phyloP scores from a whole-genome alignment of 2,888 invertebrate genomes.

The Morpho achilles region DNA sequence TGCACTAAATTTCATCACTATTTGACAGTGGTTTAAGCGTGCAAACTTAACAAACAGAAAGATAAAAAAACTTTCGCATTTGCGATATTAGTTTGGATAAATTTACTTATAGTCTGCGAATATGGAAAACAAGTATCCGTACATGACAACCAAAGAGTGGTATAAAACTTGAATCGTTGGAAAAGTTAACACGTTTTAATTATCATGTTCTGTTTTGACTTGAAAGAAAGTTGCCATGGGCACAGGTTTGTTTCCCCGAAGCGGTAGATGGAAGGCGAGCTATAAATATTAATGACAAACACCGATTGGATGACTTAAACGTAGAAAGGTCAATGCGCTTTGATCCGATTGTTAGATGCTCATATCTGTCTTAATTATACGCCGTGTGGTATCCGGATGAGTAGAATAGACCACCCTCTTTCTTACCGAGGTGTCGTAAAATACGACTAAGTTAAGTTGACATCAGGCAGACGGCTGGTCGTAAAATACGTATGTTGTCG shows the following conservation, averaged over 20 bases:
- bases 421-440: too few species aligned
- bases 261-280: conserved; percentile 51
- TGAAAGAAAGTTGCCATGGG: conserved; percentile 47
- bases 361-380: conserved; percentile 59
- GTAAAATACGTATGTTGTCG: too few species aligned
- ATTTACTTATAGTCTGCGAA: background rate
- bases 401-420: too few species aligned
- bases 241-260: conserved; percentile 62
- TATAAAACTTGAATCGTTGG: conserved; percentile 25
- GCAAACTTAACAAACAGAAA: too few species aligned
- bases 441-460: too few species aligned
- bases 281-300: conserved; percentile 76
- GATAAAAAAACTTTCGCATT: too few species aligned
- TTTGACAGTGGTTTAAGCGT: too few species aligned
- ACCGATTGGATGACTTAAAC: conserved; percentile 58
- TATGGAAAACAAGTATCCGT: background rate
- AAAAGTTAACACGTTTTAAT: conserved; percentile 7
- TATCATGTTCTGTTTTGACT: conserved; percentile 10
- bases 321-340: conserved; percentile 66
- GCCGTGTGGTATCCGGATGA: too few species aligned
- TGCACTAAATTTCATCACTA: too few species aligned
- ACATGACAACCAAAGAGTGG: conserved; percentile 4
- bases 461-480: too few species aligned
- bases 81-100: too few species aligned
- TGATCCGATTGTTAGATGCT: conserved; percentile 64